phyloP scores from a whole-genome alignment of 2,797 vertebrate genomes.

The Merluccius polli region DNA sequence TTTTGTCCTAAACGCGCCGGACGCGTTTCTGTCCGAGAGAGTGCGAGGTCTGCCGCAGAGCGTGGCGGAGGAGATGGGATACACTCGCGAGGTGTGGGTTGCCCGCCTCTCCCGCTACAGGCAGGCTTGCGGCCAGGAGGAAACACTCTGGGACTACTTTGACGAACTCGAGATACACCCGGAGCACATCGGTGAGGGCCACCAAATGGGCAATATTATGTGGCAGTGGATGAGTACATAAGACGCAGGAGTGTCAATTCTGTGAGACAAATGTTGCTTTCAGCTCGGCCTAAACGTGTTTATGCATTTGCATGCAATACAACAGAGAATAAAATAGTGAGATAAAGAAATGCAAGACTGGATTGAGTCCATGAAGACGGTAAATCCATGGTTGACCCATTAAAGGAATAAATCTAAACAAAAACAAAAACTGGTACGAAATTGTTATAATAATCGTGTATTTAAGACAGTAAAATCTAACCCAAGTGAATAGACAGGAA shows the following conservation, averaged over 20 bases:
- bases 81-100: constrained; percentile 75
- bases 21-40: constrained; percentile 83
- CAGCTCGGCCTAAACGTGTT: not conserved
- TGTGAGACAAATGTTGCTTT: not conserved
- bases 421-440: not conserved
- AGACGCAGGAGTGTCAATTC: not conserved
- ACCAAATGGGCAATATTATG: not conserved
- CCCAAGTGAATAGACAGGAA: too few relatives aligned
- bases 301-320: not conserved
- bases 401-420: not conserved
- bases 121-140: constrained; percentile 65
- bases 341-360: not conserved
- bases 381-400: not conserved
- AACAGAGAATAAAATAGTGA: not conserved
- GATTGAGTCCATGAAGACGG: not conserved
- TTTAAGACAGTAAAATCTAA: not conserved
- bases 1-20: constrained; percentile 78
- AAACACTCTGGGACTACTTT: constrained; percentile 86
- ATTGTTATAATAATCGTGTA: not conserved
- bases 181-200: constrained; percentile 76
- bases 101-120: constrained; percentile 72
- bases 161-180: constrained; percentile 89
- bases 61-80: constrained; percentile 70
- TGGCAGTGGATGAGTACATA: not conserved
- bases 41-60: constrained; percentile 79